Conservation (phyloP, 2,797 vertebrate species). For the Antennarius maculatus region DNA sequence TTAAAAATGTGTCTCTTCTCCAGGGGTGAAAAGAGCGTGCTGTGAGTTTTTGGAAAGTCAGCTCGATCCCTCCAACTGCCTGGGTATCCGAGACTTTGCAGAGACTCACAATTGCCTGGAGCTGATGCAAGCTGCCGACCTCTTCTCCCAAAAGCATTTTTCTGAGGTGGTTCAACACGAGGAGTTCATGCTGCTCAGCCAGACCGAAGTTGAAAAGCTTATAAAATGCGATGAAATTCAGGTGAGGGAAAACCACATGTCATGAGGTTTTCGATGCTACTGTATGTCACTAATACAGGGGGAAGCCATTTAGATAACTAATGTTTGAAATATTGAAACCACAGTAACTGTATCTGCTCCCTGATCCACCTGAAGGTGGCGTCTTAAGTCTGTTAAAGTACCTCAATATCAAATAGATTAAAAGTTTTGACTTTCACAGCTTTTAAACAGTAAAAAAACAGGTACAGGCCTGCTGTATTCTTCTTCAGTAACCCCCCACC, state of each 20-base stretch:
- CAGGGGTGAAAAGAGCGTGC: slow-evolving; percentile 98
- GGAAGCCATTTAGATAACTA: background rate
- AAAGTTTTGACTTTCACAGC: slow-evolving; percentile 14
- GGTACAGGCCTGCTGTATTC: slow-evolving; percentile 60
- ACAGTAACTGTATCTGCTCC: background rate
- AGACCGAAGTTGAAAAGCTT: slow-evolving; percentile 96
- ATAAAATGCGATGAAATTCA: slow-evolving; percentile 99
- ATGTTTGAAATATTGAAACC: background rate
- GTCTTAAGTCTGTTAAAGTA: background rate
- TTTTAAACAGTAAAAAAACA: slow-evolving; percentile 44
- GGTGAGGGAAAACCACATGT: slow-evolving; percentile 73
- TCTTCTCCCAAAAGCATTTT: slow-evolving; percentile 98
- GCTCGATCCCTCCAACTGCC: slow-evolving; percentile 95
- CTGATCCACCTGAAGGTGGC: too few relatives aligned
- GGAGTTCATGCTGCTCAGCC: slow-evolving; percentile 96
- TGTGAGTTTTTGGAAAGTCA: slow-evolving; percentile 98
- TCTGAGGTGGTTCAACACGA: slow-evolving; percentile 98
- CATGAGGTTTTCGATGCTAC: background rate
- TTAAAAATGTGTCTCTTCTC: slow-evolving; percentile 31
- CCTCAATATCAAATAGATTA: background rate
- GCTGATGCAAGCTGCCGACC: slow-evolving; percentile 96
- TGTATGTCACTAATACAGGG: background rate
- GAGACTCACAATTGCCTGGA: slow-evolving; percentile 98
- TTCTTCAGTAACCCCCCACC: slow-evolving; percentile 12
- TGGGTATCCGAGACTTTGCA: slow-evolving; percentile 97